Percentiles rank a stretch among this genome's conserved stretches.
phyloP scores from a whole-genome alignment of 2,888 invertebrate species.

The Hydraecia micacea region DNA sequence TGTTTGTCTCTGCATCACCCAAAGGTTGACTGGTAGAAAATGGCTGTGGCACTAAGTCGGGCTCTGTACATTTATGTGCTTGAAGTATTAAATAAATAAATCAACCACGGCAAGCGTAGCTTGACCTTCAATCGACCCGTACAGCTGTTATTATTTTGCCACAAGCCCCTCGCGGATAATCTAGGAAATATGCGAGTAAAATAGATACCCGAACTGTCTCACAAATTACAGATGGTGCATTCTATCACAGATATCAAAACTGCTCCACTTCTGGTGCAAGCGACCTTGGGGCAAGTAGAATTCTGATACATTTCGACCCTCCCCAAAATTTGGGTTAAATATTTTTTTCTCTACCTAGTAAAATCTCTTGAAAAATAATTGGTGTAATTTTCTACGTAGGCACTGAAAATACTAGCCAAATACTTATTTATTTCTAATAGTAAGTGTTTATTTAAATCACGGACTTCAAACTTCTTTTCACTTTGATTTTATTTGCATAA shows the following conservation, averaged over 20 bases:
- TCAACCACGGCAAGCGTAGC: too few species aligned
- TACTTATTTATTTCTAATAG: not conserved
- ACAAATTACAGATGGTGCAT: not conserved
- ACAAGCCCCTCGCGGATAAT: not conserved
- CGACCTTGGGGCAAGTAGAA: not conserved
- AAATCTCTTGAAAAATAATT: not conserved
- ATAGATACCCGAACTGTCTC: not conserved
- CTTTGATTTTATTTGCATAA: not conserved
- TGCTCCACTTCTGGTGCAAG: not conserved
- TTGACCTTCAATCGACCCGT: too few species aligned
- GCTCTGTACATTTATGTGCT: too few species aligned
- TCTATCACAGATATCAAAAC: not conserved
- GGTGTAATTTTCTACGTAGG: not conserved
- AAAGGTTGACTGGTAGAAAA: too few species aligned
- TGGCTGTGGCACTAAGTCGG: too few species aligned
- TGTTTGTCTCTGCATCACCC: too few species aligned
- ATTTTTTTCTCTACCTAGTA: not conserved
- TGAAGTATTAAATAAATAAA: too few species aligned
- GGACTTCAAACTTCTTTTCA: too few species aligned
- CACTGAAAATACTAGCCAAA: not conserved
- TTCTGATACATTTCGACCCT: not conserved
- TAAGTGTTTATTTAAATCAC: not conserved
- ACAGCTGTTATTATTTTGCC: too few species aligned
- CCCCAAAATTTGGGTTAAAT: too few species aligned
- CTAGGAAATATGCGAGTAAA: not conserved